Conservation (phyloP, 2,888 invertebrate species). For the Hemithea aestivaria region DNA sequence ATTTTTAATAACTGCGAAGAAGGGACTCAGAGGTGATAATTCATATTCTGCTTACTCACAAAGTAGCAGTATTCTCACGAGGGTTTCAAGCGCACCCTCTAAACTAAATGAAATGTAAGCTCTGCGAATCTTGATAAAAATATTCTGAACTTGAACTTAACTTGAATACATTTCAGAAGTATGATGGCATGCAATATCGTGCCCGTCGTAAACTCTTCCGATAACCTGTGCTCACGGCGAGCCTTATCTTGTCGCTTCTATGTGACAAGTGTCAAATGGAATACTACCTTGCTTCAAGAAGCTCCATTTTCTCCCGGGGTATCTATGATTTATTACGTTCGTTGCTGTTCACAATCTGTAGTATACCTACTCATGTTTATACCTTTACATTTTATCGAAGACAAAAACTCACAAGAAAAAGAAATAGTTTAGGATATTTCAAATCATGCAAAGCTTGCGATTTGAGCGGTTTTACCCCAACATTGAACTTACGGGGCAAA, state of each 20-base stretch:
- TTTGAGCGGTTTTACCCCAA: conserved; percentile 17
- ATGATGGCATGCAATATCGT: neutral
- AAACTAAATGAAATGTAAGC: neutral
- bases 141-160: conserved; percentile 3
- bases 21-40: no score
- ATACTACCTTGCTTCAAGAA: conserved; percentile 12
- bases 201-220: conserved; percentile 6
- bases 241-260: conserved; percentile 14
- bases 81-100: no score
- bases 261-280: conserved; percentile 17
- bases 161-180: neutral
- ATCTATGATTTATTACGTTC: conserved; percentile 15
- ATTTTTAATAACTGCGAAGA: no score
- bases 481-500: conserved; percentile 64
- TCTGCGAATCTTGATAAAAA: neutral
- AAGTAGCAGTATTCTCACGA: no score
- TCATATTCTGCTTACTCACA: no score
- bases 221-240: conserved; percentile 10
- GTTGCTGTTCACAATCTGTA: conserved; percentile 10
- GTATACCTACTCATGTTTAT: no score
- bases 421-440: neutral
- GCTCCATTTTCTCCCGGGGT: conserved; percentile 12
- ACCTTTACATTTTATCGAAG: conserved; percentile 9
- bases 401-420: neutral
- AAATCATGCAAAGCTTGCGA: conserved; percentile 4